Evolutionary conservation across 2,888 invertebrate genomes (phyloP).

Genomic region (Trypoxylon attenuatum): DNA sequence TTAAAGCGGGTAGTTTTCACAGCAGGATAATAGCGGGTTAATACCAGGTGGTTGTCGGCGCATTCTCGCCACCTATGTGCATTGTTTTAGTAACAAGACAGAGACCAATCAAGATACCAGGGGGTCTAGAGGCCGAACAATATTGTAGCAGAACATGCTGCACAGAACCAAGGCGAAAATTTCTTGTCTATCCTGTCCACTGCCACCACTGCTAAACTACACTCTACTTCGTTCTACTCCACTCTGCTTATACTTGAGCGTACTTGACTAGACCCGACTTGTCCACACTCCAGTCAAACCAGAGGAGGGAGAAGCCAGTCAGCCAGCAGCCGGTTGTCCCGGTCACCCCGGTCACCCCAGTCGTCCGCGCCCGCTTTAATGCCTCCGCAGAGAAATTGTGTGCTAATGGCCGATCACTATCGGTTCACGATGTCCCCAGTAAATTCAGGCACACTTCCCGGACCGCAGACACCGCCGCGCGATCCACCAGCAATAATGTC

Average conservation of each 20-base stretch:
- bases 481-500: slow-evolving; percentile 14
- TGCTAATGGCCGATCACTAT: slow-evolving; percentile 56
- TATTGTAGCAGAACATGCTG: too few relatives aligned
- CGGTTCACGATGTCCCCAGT: slow-evolving; percentile 34
- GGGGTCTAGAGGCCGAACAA: too few relatives aligned
- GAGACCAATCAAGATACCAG: too few relatives aligned
- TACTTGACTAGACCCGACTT: not conserved
- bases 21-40: too few relatives aligned
- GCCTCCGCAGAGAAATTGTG: slow-evolving; percentile 46
- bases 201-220: not conserved
- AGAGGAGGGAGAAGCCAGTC: too few relatives aligned
- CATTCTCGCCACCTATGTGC: too few relatives aligned
- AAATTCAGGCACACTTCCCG: slow-evolving; percentile 46
- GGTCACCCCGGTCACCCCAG: not conserved
- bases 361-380: slow-evolving; percentile 11
- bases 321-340: too few relatives aligned
- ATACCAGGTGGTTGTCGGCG: too few relatives aligned
- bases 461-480: slow-evolving; percentile 15
- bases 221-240: not conserved
- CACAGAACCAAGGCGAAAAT: too few relatives aligned
- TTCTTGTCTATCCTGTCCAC: too few relatives aligned
- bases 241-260: not conserved
- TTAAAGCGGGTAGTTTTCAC: too few relatives aligned
- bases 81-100: too few relatives aligned
- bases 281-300: not conserved